Evolutionary conservation across 2,113 vertebrate genomes (phyloP).

Genomic region (Steatornis caripensis): DNA sequence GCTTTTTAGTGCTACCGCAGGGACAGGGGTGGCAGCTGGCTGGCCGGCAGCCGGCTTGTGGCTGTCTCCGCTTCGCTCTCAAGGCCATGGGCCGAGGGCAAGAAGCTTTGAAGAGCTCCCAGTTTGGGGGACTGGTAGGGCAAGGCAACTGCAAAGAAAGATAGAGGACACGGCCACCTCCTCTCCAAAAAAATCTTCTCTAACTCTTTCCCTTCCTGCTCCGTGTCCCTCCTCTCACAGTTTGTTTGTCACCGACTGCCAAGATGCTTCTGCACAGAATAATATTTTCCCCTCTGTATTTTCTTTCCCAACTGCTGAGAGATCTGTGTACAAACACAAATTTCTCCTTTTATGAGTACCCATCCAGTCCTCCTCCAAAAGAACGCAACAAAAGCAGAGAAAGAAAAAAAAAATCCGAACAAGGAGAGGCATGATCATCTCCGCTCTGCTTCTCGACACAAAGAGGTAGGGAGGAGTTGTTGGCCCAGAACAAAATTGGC

Average conservation of each 20-base stretch:
- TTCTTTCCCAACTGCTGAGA: not conserved
- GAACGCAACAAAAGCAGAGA: not conserved
- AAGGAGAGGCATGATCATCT: not conserved
- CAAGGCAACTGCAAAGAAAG: not conserved
- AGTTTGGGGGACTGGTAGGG: not conserved
- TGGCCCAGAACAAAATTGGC: slow-evolving; percentile 16
- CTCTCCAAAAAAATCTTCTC: not conserved
- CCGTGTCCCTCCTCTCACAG: fast-evolving
- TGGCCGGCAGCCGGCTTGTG: not conserved
- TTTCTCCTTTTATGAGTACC: not conserved
- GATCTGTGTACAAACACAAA: not conserved
- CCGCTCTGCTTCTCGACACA: not conserved
- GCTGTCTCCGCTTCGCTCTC: not conserved
- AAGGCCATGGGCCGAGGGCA: not conserved
- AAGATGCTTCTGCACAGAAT: not conserved
- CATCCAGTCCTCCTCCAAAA: not conserved
- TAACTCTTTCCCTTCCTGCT: not conserved
- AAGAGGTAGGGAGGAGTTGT: not conserved
- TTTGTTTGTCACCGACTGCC: not conserved
- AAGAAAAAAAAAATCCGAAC: not conserved
- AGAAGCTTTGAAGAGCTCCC: not conserved
- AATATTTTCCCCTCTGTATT: not conserved
- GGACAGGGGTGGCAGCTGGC: slow-evolving; percentile 18
- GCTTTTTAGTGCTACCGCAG: not conserved
- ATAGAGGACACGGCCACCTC: not conserved